These are phyloP conservation scores for Aeoliscus strigatus DNA, from an alignment of 2,797 vertebrate genomes.

Conservation along the genomic window DNA sequence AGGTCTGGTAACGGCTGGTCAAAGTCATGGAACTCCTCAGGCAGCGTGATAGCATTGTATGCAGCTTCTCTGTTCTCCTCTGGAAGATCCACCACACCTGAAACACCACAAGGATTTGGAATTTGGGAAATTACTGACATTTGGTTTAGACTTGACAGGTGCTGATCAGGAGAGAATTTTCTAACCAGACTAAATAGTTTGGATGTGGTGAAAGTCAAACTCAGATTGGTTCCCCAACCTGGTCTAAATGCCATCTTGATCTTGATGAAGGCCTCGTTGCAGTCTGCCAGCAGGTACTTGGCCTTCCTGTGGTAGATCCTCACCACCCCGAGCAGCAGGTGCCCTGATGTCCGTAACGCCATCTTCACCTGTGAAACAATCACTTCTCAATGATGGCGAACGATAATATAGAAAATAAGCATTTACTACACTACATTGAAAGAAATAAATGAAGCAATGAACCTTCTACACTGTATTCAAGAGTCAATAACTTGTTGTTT, in stretches of 20 bases:
- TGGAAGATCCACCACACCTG: slow-evolving; percentile 97
- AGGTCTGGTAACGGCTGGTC: slow-evolving; percentile 97
- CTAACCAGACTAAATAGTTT: no score
- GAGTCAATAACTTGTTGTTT: no score
- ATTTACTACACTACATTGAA: no score
- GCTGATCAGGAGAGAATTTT: no score
- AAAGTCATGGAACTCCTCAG: slow-evolving; percentile 98
- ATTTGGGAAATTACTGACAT: slow-evolving; percentile 49
- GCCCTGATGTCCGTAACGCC: slow-evolving; percentile 96
- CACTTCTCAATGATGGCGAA: accelerated
- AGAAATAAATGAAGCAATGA: no score
- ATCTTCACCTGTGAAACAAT: slow-evolving; percentile 87
- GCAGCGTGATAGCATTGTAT: slow-evolving; percentile 98
- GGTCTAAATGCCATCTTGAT: slow-evolving; percentile 99
- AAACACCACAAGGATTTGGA: no score
- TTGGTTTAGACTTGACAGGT: background rate
- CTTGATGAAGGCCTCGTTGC: slow-evolving; percentile 99
- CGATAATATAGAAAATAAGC: background rate
- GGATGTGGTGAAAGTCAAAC: no score
- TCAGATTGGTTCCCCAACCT: slow-evolving; percentile 73
- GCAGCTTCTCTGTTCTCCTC: slow-evolving; percentile 99
- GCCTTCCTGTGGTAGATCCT: slow-evolving; percentile 99
- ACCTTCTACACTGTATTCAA: no score
- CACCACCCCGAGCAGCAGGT: slow-evolving; percentile 95
- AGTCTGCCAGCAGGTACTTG: slow-evolving; percentile 98